Evolutionary conservation across 2,888 invertebrate species (phyloP), one percentile per base, ranked within the genome.

Genomic region (Acanthococcus lagerstroemiae): DNA sequence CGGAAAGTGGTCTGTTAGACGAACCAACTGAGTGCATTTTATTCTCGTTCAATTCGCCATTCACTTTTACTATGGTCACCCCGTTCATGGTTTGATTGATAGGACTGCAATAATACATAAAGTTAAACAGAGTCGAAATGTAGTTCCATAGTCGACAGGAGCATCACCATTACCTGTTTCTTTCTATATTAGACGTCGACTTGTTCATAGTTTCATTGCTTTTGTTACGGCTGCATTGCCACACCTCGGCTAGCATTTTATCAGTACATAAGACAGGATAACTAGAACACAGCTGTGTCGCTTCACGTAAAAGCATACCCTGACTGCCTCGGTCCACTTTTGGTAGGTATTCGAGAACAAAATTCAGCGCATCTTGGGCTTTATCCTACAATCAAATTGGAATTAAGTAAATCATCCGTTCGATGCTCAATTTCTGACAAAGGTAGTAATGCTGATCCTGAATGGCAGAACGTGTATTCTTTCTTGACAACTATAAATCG

Each of bases 231-330:
- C 71, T 73, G 65, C 85, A 82, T 71, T 86, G 84, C 25, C 85
- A 77, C 67, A 89, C 84, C 70, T 87, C 87, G 22, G 83, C 82
- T 67, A 91, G 81, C 74, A 90, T 84, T 73, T 85, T 85, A 74
- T 88, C 89, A 2, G 86, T 87, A 75, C 91, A 87, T 55, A 92
- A 80, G 57, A 85, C 83, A 7, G 90, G 91, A 78, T 86, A 87
- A 57, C 85, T 84, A 73, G 88, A 86, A 75, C 89, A 89, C 24
- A 93, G 80, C 22, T 85, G 80, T 4, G 90, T 87, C 52, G 91
- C 88, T 75, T 90, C 90, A 68, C 87, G 82, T 72, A 92, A 77
- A 69, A 92, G 78, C 26, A 86, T 82, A 45, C 86, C 84, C 74
- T 90, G 87, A 68, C 84, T 83, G 44, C 83, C 82, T 71, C 86